Evolutionary conservation across 2,888 invertebrate genomes (phyloP).

Genomic region (Zootermopsis nevadensis): DNA sequence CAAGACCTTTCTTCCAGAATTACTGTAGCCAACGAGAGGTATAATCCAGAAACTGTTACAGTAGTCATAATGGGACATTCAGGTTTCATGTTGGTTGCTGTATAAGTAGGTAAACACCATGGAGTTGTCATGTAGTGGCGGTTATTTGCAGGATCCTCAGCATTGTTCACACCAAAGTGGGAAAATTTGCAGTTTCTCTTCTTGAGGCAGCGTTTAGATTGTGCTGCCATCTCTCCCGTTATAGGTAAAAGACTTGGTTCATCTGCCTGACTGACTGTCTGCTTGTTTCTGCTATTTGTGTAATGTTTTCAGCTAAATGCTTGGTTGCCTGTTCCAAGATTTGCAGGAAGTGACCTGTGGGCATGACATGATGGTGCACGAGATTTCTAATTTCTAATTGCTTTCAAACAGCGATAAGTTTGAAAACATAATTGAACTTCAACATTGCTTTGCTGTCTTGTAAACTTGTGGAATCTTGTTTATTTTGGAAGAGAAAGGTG

Average conservation of each 20-base stretch:
- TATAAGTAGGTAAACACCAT: too few species aligned
- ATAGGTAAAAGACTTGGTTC: constrained; percentile 69
- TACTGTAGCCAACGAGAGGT: too few species aligned
- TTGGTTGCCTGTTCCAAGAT: background rate
- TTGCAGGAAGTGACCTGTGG: constrained; percentile 7
- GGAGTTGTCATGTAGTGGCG: background rate
- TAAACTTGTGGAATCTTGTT: too few species aligned
- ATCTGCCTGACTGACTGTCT: constrained; percentile 7
- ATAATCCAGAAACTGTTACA: too few species aligned
- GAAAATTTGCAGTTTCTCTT: constrained; percentile 76
- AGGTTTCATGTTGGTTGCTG: too few species aligned
- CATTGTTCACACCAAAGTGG: constrained; percentile 66
- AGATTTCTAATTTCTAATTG: background rate
- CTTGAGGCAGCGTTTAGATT: constrained; percentile 77
- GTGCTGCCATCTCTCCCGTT: constrained; percentile 74
- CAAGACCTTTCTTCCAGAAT: too few species aligned
- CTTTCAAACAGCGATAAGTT: background rate
- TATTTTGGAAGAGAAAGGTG: too few species aligned
- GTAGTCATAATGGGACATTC: too few species aligned
- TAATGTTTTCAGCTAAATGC: background rate
- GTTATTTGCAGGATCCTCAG: constrained; percentile 50
- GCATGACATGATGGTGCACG: constrained; percentile 31
- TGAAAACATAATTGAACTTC: too few species aligned
- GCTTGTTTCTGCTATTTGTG: constrained; percentile 12
- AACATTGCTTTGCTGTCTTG: too few species aligned